Conservation (phyloP, 2,888 invertebrate species). For the Helleia helle region DNA sequence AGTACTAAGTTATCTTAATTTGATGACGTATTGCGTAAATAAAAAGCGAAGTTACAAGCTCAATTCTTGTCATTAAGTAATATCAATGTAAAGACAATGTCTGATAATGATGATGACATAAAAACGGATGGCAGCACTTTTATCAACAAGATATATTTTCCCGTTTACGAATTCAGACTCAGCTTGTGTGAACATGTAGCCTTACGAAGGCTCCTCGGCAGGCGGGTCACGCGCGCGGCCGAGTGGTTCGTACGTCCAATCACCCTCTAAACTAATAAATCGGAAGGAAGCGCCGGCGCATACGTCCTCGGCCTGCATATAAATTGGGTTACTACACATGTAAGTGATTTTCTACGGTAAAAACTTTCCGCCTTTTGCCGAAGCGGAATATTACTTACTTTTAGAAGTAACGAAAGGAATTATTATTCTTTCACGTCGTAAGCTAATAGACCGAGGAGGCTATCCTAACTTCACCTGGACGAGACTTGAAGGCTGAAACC, state of each 20-base stretch:
- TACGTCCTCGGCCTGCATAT: conserved; percentile 31
- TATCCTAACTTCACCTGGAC: no score
- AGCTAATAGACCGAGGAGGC: background rate
- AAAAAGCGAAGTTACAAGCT: no score
- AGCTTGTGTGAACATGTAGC: conserved; percentile 7
- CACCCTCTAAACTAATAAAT: conserved; percentile 62
- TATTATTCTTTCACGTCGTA: background rate
- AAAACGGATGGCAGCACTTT: no score
- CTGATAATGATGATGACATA: no score
- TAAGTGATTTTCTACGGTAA: background rate
- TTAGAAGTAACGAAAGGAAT: no score
- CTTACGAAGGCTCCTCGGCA: conserved; percentile 11
- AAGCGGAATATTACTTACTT: no score
- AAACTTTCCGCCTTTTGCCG: no score
- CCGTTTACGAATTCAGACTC: background rate
- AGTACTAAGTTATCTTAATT: no score
- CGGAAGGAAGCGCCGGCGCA: conserved; percentile 55
- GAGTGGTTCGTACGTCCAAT: conserved; percentile 52
- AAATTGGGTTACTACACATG: conserved; percentile 16
- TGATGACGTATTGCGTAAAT: no score
- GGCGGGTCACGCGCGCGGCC: conserved; percentile 40
- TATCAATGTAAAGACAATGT: no score
- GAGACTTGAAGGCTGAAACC: no score
- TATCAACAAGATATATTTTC: background rate
- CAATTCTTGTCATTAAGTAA: no score